phyloP scores from a whole-genome alignment of 2,797 vertebrate species.

The Danio tinwini region DNA sequence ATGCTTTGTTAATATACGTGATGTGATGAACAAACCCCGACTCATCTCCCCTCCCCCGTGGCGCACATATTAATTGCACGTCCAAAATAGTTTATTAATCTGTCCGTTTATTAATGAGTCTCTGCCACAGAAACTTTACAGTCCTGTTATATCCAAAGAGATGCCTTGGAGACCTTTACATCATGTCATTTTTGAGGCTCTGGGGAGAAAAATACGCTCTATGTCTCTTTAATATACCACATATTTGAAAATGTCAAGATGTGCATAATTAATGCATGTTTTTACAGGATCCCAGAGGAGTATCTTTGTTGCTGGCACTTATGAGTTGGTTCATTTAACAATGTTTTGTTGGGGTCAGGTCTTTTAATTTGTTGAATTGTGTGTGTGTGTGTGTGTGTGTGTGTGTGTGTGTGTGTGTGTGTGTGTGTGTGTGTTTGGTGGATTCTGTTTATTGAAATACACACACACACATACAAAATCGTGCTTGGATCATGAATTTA shows the following conservation, averaged over 20 bases:
- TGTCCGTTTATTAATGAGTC: conserved; percentile 36
- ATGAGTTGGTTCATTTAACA: not conserved
- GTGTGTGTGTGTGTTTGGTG: too few species aligned
- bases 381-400: too few species aligned
- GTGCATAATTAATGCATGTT: conserved; percentile 49
- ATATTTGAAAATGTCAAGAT: conserved; percentile 20
- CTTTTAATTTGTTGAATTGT: not conserved
- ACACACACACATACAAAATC: not conserved
- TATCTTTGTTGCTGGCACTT: conserved; percentile 3
- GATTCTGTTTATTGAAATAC: too few species aligned
- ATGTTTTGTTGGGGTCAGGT: not conserved
- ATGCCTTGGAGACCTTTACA: conserved; percentile 34
- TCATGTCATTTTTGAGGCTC: conserved; percentile 32
- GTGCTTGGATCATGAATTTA: conserved; percentile 6
- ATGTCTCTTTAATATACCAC: conserved; percentile 18
- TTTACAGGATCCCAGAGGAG: conserved; percentile 17
- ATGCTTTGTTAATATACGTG: conserved; percentile 38
- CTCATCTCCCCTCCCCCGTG: conserved; percentile 31
- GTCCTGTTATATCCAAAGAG: conserved; percentile 33
- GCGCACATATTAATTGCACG: conserved; percentile 51
- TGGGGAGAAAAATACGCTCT: conserved; percentile 43
- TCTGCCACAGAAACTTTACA: conserved; percentile 15
- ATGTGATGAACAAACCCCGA: conserved; percentile 45
- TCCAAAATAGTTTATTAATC: conserved; percentile 59
- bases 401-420: too few species aligned